Conservation (phyloP, 1,140 invertebrate species). For the Ceratosolen solmsi region DNA sequence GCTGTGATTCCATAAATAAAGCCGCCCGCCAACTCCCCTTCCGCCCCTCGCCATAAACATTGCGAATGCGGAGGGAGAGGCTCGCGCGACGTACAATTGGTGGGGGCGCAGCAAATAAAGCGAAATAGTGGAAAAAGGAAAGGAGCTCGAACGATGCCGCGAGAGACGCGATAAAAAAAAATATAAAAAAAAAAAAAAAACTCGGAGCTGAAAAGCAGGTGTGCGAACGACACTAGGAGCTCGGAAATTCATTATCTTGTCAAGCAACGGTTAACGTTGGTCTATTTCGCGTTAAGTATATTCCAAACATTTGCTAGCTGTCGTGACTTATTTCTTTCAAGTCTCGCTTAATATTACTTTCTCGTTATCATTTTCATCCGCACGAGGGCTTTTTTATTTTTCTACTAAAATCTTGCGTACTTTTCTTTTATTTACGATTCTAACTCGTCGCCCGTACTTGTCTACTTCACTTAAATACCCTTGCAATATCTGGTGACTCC, state of each 20-base stretch:
- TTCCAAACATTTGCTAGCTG: neutral
- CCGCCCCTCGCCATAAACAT: too few species aligned
- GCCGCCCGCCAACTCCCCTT: conserved; percentile 43
- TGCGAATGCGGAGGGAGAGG: too few species aligned
- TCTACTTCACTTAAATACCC: neutral
- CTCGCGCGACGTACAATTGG: too few species aligned
- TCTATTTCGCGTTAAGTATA: neutral
- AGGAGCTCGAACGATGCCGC: neutral
- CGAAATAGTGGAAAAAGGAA: neutral
- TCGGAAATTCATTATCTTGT: neutral
- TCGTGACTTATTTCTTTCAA: neutral
- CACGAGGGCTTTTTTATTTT: neutral
- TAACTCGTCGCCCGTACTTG: neutral
- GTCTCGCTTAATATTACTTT: neutral
- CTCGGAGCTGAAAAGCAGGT: neutral
- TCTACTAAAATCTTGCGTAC: neutral
- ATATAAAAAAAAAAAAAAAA: neutral
- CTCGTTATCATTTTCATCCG: neutral
- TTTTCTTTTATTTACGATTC: neutral
- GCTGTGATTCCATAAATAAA: conserved; percentile 70
- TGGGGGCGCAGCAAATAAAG: neutral
- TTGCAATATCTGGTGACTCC: neutral
- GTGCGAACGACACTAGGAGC: too few species aligned
- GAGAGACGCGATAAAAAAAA: neutral
- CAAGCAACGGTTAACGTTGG: neutral